Evolutionary conservation across 2,113 vertebrate genomes (phyloP).

Genomic region (Xyrauchen texanus): DNA sequence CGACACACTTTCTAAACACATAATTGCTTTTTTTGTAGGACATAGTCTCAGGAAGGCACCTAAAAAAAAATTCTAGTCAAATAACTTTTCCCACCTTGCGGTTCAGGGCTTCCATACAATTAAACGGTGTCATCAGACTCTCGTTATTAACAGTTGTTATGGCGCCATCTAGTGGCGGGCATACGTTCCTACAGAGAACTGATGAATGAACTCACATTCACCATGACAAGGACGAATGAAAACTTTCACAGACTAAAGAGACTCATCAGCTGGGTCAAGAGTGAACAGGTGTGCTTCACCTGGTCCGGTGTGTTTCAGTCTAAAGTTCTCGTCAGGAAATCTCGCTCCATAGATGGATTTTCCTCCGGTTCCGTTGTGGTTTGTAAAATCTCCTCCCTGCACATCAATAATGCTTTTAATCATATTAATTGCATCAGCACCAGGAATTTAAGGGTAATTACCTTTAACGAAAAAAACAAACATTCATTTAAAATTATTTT

Average conservation of each 20-base stretch:
- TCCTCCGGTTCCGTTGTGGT: slow-evolving; percentile 93
- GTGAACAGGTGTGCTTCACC: slow-evolving; percentile 70
- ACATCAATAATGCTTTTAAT: not conserved
- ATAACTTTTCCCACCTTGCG: too few species aligned
- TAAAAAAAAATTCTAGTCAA: too few species aligned
- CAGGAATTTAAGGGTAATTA: too few species aligned
- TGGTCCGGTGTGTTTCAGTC: slow-evolving; percentile 84
- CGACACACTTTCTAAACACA: too few species aligned
- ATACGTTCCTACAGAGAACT: not conserved
- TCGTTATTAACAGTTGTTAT: not conserved
- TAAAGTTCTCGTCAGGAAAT: slow-evolving; percentile 94
- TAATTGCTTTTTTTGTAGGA: too few species aligned
- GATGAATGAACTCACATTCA: not conserved
- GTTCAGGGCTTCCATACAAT: too few species aligned
- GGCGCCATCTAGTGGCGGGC: not conserved
- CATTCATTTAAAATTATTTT: too few species aligned
- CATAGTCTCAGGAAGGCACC: too few species aligned
- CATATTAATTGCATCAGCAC: not conserved
- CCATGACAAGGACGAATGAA: not conserved
- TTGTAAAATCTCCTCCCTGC: slow-evolving; percentile 96
- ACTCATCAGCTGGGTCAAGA: not conserved
- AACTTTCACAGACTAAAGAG: too few species aligned
- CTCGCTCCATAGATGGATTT: slow-evolving; percentile 93
- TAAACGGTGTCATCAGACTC: too few species aligned
- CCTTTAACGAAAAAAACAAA: too few species aligned